A percentile compares a stretch with the other conserved stretches of the same genome.
phyloP scores from a whole-genome alignment of 2,888 invertebrate species.

The Archaeoteleia sp. region DNA sequence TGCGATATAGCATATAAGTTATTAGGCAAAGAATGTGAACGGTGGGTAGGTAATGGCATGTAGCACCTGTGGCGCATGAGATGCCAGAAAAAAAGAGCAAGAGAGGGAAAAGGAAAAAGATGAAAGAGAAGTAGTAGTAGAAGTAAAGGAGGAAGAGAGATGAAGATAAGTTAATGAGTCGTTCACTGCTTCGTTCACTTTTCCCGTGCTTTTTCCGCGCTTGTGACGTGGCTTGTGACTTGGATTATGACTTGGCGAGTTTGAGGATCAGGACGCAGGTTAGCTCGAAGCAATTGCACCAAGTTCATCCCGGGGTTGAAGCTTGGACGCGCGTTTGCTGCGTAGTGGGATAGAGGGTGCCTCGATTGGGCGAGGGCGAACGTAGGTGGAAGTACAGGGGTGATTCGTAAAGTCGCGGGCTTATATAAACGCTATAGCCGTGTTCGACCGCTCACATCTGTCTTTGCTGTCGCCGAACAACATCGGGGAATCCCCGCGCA shows the following conservation, averaged over 20 bases:
- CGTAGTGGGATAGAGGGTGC: slow-evolving; percentile 51
- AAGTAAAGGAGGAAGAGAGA: slow-evolving; percentile 6
- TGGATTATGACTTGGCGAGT: no score
- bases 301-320: slow-evolving; percentile 13
- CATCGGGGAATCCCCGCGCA: slow-evolving; percentile 26
- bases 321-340: slow-evolving; percentile 7
- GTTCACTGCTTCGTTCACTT: no score
- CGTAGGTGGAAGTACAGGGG: slow-evolving; percentile 57
- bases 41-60: no score
- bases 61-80: slow-evolving; percentile 40
- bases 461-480: slow-evolving; percentile 58
- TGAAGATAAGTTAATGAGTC: no score
- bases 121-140: slow-evolving; percentile 28
- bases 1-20: no score
- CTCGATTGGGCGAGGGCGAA: slow-evolving; percentile 65
- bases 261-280: not conserved
- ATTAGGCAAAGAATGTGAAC: no score
- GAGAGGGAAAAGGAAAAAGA: no score
- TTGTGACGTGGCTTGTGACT: no score
- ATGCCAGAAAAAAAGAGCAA: no score
- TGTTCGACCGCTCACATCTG: slow-evolving; percentile 63
- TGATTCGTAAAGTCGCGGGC: slow-evolving; percentile 62
- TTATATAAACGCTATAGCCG: slow-evolving; percentile 69
- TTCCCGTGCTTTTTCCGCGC: no score
- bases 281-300: slow-evolving; percentile 2